Base-by-base conservation (phyloP, 2,113 vertebrate species). In the Spea bombifrons region DNA sequence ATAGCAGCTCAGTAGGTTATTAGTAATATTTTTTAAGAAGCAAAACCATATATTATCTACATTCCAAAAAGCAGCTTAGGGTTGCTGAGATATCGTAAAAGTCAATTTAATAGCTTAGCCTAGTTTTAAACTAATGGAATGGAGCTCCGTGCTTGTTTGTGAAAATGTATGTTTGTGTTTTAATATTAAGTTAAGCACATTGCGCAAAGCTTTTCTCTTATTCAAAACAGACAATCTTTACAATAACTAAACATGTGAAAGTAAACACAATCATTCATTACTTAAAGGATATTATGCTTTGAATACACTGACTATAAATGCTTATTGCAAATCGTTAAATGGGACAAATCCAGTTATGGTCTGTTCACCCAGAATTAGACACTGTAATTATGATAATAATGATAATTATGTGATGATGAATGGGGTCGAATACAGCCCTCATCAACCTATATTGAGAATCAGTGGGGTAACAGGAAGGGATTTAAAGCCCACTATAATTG, bases 51-150 rank as follows among this genome's bases (percentile, higher is more conserved):
- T 74, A 74, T 74, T 80, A 74, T 80, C 78, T 68, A 61, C 57
- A 68, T 68, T 80, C 67, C 78, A 80, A 80, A 80, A 80, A 80
- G 71, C 50, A 73, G 65, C 52, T 80, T 74, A 80, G 45, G 12
- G 16, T 68, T 74, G 59, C 48, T 74, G 71, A 68, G 71, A 68
- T 80, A 59, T 52, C 30, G 46, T 16, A 7, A 45, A 80, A 80
- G 78, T 74, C 63, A 80, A 50, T 80, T 74, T 80, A 68, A 80
- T 47, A 68, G 71, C 67, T 80, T 68, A 80, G 66, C 71, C 78
- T 74, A 74, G 78, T 80, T 78, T 79, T 49, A 45, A 6, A 53
- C 64, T 80, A 80, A 80, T 74, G 71, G 71, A 80, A 80, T 80
- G 73, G 73, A 80, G 71, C 71, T 80, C 65, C 61, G 30, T 17